Base-by-base conservation (phyloP, 2,797 vertebrate genomes). In the Danio aesculapii region DNA sequence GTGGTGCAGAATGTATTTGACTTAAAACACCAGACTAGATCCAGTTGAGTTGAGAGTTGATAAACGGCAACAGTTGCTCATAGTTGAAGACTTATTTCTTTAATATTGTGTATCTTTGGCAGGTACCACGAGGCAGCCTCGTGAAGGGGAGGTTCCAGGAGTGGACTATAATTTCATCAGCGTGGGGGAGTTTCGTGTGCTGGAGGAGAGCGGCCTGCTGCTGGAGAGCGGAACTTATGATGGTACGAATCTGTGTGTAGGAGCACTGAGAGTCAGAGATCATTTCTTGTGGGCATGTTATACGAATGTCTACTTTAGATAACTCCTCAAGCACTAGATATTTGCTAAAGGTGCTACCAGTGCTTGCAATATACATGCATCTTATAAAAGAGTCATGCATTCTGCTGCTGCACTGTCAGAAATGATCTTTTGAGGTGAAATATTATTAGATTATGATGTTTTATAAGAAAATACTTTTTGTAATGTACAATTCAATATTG, bases 151-250 rank as follows among this genome's bases (percentile, higher is more conserved):
- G 83, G 97, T 99, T 83, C 97, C 98, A 4, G 98, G 97, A 49
- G 97, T 99, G 90, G 98, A 99, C 93, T 99, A 99, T 88, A 99
- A 99, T 86, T 99, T 99, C 94, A 99, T 99, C 95, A 95, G 95
- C 14, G 97, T 98, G 88, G 97, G 94, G 74, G 97, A 99, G 84
- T 99, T 99, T 75, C 96, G 96, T 68, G 94, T 95, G 0, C 94
- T 99, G 92, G 98, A 99, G 83, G 97, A 99, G 90, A 97, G 97
- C 6, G 97, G 97, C 85, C 95, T 97, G 63, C 93, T 99, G 82
- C 93, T 99, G 84, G 98, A 99, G 93, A 99, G 98, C n/a, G 98
- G 98, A 88, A 99, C 98, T 0, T 99, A 99, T 49, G 98, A 99
- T 78, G 97, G 98, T 99, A 92, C 5, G 94, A 61, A 75, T 64